Evolutionary conservation across 1,140 invertebrate species (phyloP).

Genomic region (Neodiprion pinetum): DNA sequence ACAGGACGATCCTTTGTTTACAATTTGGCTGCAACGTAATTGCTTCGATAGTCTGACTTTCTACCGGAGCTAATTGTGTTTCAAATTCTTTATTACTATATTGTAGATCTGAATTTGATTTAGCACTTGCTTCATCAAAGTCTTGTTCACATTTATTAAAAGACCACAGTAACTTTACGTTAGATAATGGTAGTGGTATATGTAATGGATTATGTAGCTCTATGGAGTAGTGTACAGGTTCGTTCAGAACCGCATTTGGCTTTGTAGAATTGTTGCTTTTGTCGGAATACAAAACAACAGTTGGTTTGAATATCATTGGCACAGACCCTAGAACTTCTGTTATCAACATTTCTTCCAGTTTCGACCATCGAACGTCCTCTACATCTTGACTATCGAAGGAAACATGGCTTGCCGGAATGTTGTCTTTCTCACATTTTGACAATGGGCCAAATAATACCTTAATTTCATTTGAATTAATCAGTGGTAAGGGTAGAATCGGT

Average conservation of each 20-base stretch:
- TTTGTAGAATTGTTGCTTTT: slow-evolving; percentile 71
- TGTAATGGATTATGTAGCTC: slow-evolving; percentile 82
- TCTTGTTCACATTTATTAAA: slow-evolving; percentile 63
- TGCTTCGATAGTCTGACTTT: slow-evolving; percentile 55
- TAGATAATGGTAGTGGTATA: slow-evolving; percentile 73
- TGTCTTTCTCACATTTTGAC: slow-evolving; percentile 42
- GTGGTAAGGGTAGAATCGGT: slow-evolving; percentile 72
- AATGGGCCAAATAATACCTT: slow-evolving; percentile 70
- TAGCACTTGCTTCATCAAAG: slow-evolving; percentile 43
- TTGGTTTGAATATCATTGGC: slow-evolving; percentile 81
- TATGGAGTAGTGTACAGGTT: slow-evolving; percentile 82
- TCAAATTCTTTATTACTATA: slow-evolving; percentile 23
- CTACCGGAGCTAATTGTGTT: slow-evolving; percentile 50
- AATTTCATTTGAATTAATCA: slow-evolving; percentile 70
- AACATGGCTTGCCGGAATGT: slow-evolving; percentile 43
- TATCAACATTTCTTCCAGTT: slow-evolving; percentile 81
- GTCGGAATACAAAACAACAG: slow-evolving; percentile 71
- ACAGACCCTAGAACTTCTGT: slow-evolving; percentile 72
- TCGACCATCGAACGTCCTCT: slow-evolving; percentile 67
- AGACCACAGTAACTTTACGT: slow-evolving; percentile 83
- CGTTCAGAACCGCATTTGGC: slow-evolving; percentile 77
- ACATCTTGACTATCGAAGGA: slow-evolving; percentile 49
- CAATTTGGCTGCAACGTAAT: slow-evolving; percentile 52
- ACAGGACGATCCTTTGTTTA: slow-evolving; percentile 53
- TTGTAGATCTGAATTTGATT: slow-evolving; percentile 29